These are phyloP conservation scores for Coenonympha glycerion DNA, from an alignment of 2,888 invertebrate genomes.

Conservation along the genomic window DNA sequence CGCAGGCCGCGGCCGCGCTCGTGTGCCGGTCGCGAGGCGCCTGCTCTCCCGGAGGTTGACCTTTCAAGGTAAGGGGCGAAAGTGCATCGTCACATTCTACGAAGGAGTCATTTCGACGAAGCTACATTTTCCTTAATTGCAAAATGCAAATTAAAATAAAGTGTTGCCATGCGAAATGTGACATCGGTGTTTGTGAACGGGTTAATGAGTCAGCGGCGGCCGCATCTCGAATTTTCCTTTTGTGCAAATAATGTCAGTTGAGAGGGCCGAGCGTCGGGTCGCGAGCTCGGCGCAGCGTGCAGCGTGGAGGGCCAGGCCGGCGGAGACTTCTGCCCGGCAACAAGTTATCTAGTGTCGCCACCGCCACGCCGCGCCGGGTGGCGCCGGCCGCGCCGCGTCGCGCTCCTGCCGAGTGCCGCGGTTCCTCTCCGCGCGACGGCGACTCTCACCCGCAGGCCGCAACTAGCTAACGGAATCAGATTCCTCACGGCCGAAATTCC, in stretches of 20 bases:
- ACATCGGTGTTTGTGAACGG: conserved; percentile 42
- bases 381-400: too few relatives aligned
- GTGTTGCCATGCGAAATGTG: conserved; percentile 35
- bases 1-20: conserved; percentile 43
- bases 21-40: too few relatives aligned
- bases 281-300: background rate
- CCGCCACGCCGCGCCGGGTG: conserved; percentile 9
- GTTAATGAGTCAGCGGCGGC: conserved; percentile 67
- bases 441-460: conserved; percentile 34
- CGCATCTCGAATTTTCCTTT: conserved; percentile 71
- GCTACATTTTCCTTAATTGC: conserved; percentile 6
- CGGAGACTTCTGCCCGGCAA: conserved; percentile 31
- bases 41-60: conserved; percentile 43
- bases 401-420: conserved; percentile 26
- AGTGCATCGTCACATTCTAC: conserved; percentile 35
- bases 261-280: conserved; percentile 43
- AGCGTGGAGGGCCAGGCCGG: conserved; percentile 28
- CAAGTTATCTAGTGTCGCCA: conserved; percentile 31
- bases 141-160: conserved; percentile 37
- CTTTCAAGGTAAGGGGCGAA: conserved; percentile 53
- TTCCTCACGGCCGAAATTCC: conserved; percentile 72
- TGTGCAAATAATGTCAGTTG: conserved; percentile 54
- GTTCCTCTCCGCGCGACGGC: conserved; percentile 29
- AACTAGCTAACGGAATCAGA: conserved; percentile 66
- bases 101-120: conserved; percentile 22